Conservation (phyloP, 2,888 invertebrate genomes). For the Gandaritis pyraliata region DNA sequence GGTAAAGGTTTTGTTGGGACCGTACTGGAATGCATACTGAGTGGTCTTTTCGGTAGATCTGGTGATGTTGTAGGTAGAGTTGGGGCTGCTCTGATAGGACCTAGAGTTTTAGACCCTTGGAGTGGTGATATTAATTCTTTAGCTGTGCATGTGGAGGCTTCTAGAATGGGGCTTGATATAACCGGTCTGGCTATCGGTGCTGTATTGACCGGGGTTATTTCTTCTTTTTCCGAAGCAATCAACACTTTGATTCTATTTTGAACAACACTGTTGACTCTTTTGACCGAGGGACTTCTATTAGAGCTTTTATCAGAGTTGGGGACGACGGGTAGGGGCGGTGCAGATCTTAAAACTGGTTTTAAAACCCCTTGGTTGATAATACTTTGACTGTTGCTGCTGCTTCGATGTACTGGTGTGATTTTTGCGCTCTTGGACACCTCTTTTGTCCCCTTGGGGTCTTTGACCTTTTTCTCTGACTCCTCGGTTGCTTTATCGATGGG, state of each 20-base stretch:
- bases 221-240: conserved; percentile 75
- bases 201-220: conserved; percentile 64
- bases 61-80: conserved; percentile 68
- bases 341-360: conserved; percentile 81
- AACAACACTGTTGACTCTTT: conserved; percentile 72
- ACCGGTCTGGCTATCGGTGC: conserved; percentile 89
- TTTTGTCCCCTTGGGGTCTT: conserved; percentile 41
- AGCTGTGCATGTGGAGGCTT: conserved; percentile 92
- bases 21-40: conserved; percentile 75
- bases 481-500: conserved; percentile 81
- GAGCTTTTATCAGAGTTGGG: conserved; percentile 68
- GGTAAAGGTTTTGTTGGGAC: conserved; percentile 75
- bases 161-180: conserved; percentile 92
- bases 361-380: conserved; percentile 64
- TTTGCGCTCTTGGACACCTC: conserved; percentile 78
- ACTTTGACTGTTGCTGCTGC: conserved; percentile 70
- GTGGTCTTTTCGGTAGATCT: conserved; percentile 77
- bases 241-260: conserved; percentile 77
- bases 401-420: conserved; percentile 78
- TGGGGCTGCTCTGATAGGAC: conserved; percentile 86
- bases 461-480: conserved; percentile 28
- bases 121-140: conserved; percentile 88
- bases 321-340: conserved; percentile 87
- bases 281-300: conserved; percentile 69
- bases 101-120: conserved; percentile 84